phyloP scores from a whole-genome alignment of 2,113 vertebrate genomes.

The Sapajus apella region DNA sequence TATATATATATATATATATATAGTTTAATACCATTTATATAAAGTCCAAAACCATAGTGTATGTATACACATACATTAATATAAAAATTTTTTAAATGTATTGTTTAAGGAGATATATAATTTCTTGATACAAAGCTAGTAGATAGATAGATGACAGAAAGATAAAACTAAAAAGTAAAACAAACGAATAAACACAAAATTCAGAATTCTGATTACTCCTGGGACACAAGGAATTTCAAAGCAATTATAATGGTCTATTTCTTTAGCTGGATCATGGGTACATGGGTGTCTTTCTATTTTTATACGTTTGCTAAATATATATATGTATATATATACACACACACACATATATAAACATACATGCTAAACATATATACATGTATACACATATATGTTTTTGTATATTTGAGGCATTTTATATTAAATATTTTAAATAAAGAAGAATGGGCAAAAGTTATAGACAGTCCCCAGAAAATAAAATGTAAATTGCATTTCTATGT shows the following conservation, averaged over 20 bases:
- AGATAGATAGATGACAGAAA: not conserved
- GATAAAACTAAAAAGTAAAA: not conserved
- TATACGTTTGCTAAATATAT: not conserved
- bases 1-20: not conserved
- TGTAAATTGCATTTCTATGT: not conserved
- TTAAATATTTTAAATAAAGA: not conserved
- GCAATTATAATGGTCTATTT: not conserved
- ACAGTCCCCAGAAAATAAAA: slow-evolving; percentile 5
- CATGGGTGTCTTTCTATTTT: not conserved
- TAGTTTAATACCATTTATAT: not conserved
- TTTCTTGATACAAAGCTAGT: too few relatives aligned
- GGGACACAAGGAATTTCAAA: not conserved
- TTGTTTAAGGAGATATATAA: not conserved
- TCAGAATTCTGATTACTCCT: not conserved
- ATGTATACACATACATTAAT: too few relatives aligned
- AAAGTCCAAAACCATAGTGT: not conserved
- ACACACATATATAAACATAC: too few relatives aligned
- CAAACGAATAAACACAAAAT: not conserved
- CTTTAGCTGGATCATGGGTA: not conserved
- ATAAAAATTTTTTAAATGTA: too few relatives aligned
- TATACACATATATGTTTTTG: not conserved
- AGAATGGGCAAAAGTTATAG: not conserved
- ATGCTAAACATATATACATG: not conserved
- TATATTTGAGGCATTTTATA: not conserved
- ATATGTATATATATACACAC: not conserved